These are phyloP conservation scores for Sebastes oblongus DNA, from an alignment of 2,797 vertebrate species.

Conservation along the genomic window DNA sequence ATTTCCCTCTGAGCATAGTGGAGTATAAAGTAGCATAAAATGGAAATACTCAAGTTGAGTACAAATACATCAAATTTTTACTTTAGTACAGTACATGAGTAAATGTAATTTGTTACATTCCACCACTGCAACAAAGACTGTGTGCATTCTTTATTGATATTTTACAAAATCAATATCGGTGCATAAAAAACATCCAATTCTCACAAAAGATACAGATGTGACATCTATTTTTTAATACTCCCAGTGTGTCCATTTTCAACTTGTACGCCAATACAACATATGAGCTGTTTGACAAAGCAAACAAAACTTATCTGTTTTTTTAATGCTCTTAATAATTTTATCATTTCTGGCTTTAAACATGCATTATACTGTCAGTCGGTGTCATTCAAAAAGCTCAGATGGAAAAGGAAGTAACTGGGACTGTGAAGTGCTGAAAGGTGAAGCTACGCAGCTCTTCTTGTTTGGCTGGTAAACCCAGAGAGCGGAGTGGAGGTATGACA, in stretches of 20 bases:
- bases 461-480: constrained; percentile 5
- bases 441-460: background rate
- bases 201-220: background rate
- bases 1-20: too few relatives aligned
- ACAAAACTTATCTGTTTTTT: background rate
- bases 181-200: background rate
- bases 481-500: constrained; percentile 33
- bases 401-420: background rate
- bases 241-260: background rate
- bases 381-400: background rate
- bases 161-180: background rate
- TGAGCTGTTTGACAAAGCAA: background rate
- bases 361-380: too few relatives aligned
- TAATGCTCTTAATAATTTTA: background rate
- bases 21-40: too few relatives aligned
- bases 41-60: too few relatives aligned
- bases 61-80: too few relatives aligned
- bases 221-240: background rate
- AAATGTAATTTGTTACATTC: too few relatives aligned
- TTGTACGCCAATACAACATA: background rate
- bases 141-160: background rate
- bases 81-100: too few relatives aligned
- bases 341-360: fast-evolving
- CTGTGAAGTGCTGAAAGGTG: background rate
- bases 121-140: too few relatives aligned